Conservation (phyloP, 2,797 vertebrate genomes). For the Mormyrops boulengeri region DNA sequence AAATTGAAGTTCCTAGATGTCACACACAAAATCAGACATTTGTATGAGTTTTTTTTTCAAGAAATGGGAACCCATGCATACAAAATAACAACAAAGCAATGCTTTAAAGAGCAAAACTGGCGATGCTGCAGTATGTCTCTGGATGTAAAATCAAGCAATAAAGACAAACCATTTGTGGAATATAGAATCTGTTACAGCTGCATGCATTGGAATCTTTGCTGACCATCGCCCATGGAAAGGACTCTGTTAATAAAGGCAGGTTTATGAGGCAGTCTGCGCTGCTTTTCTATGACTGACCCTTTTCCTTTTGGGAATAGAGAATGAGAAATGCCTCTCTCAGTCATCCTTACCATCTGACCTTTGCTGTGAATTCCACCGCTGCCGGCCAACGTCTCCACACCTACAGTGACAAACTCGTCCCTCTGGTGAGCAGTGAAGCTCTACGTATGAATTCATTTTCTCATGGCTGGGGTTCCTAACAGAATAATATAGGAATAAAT, state of each 20-base stretch:
- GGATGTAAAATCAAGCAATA: background rate
- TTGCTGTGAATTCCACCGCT: background rate
- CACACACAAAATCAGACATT: background rate
- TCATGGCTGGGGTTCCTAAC: background rate
- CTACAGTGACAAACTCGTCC: background rate
- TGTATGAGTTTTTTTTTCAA: background rate
- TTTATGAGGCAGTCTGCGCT: background rate
- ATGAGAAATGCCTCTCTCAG: background rate
- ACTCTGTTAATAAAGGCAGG: background rate
- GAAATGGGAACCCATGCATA: background rate
- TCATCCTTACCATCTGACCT: background rate
- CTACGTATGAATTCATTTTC: background rate
- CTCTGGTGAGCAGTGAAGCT: background rate
- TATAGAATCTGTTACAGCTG: background rate
- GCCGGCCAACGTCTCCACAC: background rate
- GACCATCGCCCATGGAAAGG: background rate
- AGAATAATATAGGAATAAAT: slow-evolving; percentile 7
- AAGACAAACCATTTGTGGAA: background rate
- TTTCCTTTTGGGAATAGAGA: background rate
- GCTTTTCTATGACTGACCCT: background rate
- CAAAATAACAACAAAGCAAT: background rate
- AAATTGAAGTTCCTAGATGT: background rate
- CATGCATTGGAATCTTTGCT: background rate
- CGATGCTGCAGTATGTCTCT: background rate
- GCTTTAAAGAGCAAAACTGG: background rate